Conservation (phyloP, 2,797 vertebrate genomes). For the Lutjanus campechanus region DNA sequence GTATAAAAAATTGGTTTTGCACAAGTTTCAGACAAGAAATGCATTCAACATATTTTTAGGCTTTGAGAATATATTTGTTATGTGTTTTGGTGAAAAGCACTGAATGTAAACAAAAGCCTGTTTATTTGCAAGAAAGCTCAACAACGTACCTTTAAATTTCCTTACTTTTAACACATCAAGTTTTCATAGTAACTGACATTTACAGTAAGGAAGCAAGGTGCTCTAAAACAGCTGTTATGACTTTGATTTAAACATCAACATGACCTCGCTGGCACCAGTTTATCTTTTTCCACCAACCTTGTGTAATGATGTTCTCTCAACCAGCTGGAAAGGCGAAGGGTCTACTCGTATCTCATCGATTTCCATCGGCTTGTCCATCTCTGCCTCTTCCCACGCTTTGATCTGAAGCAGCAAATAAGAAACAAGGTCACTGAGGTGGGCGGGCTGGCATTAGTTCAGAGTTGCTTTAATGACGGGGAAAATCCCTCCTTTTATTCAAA, state of each 20-base stretch:
- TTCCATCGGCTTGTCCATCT: slow-evolving; percentile 90
- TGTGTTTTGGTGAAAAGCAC: too few relatives aligned
- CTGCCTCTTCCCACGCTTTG: slow-evolving; percentile 92
- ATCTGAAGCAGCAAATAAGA: slow-evolving; percentile 83
- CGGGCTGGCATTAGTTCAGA: background rate
- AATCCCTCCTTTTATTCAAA: background rate
- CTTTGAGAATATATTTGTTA: background rate
- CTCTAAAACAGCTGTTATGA: slow-evolving; percentile 5
- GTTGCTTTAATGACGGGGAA: background rate
- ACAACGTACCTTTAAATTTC: too few relatives aligned
- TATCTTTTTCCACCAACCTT: slow-evolving; percentile 84
- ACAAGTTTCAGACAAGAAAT: background rate
- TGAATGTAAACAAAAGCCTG: too few relatives aligned
- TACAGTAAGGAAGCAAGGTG: background rate
- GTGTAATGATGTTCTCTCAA: slow-evolving; percentile 95
- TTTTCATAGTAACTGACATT: background rate
- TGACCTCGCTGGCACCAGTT: background rate
- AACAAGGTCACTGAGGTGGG: slow-evolving; percentile 38
- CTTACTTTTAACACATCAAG: too few relatives aligned
- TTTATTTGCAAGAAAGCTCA: too few relatives aligned
- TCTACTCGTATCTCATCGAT: slow-evolving; percentile 94
- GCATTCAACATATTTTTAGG: background rate
- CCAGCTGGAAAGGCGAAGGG: slow-evolving; percentile 95
- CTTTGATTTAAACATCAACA: background rate
- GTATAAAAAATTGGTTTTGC: background rate